A percentile compares a stretch with the other conserved stretches of the same genome.
Conservation (phyloP, 2,113 vertebrate species). For the Gopherus evgoodei region DNA sequence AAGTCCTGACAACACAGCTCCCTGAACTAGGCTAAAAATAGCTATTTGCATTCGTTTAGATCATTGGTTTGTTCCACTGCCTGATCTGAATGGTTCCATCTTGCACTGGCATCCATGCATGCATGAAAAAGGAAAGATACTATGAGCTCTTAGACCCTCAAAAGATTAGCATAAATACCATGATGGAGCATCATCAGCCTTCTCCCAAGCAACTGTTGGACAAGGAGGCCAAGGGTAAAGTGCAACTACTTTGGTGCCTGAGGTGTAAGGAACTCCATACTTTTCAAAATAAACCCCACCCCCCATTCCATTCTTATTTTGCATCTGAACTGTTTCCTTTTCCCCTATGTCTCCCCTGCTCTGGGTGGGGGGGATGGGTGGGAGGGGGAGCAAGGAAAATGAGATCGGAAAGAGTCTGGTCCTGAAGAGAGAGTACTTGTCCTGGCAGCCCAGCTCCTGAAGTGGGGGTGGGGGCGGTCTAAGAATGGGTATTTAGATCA, state of each 20-base stretch:
- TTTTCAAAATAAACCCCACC: background rate
- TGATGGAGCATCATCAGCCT: background rate
- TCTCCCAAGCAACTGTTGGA: background rate
- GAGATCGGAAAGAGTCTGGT: rapidly evolving
- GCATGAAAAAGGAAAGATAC: background rate
- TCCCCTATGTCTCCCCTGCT: background rate
- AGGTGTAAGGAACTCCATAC: background rate
- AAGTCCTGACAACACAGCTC: background rate
- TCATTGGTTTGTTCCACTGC: background rate
- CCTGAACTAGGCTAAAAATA: background rate
- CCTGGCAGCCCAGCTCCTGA: background rate
- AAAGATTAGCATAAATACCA: background rate
- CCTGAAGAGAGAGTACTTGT: background rate
- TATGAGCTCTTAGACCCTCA: background rate
- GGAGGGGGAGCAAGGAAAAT: background rate
- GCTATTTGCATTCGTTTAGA: background rate
- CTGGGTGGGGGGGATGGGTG: background rate
- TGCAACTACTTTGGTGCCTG: background rate
- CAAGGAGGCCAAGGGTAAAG: background rate
- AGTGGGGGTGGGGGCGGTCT: background rate
- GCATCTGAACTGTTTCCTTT: background rate
- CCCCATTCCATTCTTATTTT: background rate
- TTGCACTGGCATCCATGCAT: background rate
- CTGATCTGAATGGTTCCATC: background rate
- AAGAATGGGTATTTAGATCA: background rate